A percentile compares a stretch with the other conserved stretches of the same genome.
phyloP scores from a whole-genome alignment of 2,888 invertebrate genomes.

The Eristalis pertinax region DNA sequence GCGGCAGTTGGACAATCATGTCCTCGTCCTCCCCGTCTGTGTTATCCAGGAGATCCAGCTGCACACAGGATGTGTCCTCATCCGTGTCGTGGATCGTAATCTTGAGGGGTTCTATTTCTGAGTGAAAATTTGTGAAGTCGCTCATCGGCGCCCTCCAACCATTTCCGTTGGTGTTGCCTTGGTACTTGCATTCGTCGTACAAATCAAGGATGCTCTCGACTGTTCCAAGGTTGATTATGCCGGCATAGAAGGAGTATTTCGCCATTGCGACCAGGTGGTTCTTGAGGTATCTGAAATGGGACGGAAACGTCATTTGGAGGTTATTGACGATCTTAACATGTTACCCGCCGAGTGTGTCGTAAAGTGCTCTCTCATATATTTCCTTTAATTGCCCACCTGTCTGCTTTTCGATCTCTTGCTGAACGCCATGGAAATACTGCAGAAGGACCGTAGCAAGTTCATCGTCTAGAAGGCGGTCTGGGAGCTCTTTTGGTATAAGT shows the following conservation, averaged over 20 bases:
- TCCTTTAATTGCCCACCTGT: slow-evolving; percentile 70
- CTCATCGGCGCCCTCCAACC: slow-evolving; percentile 77
- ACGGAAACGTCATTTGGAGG: not conserved
- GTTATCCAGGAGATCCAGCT: slow-evolving; percentile 75
- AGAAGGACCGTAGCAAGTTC: slow-evolving; percentile 76
- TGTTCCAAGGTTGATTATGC: slow-evolving; percentile 75
- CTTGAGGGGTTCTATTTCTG: slow-evolving; percentile 74
- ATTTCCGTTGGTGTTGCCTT: slow-evolving; percentile 80
- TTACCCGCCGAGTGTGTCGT: slow-evolving; percentile 79
- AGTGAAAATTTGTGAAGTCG: slow-evolving; percentile 74
- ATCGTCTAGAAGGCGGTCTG: slow-evolving; percentile 76
- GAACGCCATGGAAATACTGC: slow-evolving; percentile 78
- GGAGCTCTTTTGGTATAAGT: slow-evolving; percentile 77
- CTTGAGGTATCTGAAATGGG: slow-evolving; percentile 75
- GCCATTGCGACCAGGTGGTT: slow-evolving; percentile 78
- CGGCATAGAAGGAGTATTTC: slow-evolving; percentile 79
- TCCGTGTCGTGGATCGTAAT: slow-evolving; percentile 45
- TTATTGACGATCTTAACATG: not conserved
- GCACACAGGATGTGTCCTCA: slow-evolving; percentile 75
- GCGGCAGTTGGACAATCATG: slow-evolving; percentile 79
- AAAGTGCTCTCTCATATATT: slow-evolving; percentile 76
- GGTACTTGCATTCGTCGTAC: slow-evolving; percentile 76
- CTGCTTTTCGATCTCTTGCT: slow-evolving; percentile 76
- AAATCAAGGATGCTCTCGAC: slow-evolving; percentile 75
- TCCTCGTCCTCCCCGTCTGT: slow-evolving; percentile 74